Evolutionary conservation across 1,140 invertebrate species (phyloP).

Genomic region (Bombus breviceps): DNA sequence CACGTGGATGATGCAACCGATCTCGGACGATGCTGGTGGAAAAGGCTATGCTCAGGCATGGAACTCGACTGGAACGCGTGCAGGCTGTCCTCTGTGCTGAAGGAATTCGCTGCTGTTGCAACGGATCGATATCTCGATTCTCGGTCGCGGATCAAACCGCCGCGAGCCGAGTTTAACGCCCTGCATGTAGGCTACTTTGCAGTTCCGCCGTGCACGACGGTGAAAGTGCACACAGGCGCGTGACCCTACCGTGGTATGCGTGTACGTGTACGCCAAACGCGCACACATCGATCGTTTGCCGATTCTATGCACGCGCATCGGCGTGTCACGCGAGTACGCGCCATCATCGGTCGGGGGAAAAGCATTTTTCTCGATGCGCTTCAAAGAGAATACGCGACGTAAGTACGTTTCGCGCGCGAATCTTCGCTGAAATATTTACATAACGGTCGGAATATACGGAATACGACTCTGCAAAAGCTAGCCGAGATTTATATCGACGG

Average conservation of each 20-base stretch:
- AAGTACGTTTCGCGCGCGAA: background rate
- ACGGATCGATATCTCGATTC: conserved; percentile 69
- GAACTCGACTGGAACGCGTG: background rate
- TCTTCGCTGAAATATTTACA: conserved; percentile 41
- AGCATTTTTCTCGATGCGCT: conserved; percentile 15
- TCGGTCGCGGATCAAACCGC: conserved; percentile 59
- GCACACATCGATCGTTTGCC: background rate
- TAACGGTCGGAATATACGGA: conserved; percentile 20
- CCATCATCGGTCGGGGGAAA: conserved; percentile 2
- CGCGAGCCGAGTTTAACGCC: conserved; percentile 62
- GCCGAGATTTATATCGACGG: conserved; percentile 18
- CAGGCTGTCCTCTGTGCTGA: conserved; percentile 14
- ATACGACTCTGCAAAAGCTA: background rate
- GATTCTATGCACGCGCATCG: conserved; percentile 56
- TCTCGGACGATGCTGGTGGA: conserved; percentile 46
- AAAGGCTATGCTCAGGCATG: background rate
- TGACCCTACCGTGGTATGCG: conserved; percentile 8
- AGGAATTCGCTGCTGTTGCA: conserved; percentile 61
- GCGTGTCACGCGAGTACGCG: conserved; percentile 18
- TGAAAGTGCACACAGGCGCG: conserved; percentile 69
- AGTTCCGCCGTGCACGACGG: conserved; percentile 65
- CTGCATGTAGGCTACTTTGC: conserved; percentile 69
- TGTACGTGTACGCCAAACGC: background rate
- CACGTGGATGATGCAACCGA: conserved; percentile 32
- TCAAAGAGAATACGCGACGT: conserved; percentile 19